Evolutionary conservation across 2,113 vertebrate genomes (phyloP), one percentile per base, ranked within the genome.

Genomic region (Aegithalos caudatus): DNA sequence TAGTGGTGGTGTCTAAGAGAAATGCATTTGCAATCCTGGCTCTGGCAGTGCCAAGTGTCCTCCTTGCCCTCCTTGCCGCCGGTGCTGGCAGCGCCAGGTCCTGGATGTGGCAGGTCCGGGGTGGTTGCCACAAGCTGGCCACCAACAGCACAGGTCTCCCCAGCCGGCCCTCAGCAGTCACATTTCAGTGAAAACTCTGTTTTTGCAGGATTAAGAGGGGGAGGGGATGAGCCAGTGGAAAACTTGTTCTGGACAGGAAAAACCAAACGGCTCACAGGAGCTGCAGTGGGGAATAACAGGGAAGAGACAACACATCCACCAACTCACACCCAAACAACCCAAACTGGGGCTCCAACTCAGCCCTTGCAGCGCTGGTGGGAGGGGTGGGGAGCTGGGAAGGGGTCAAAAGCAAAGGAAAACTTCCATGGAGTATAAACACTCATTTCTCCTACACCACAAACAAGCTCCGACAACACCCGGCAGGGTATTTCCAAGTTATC

Each of bases 191-290:
- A 48, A 91, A 96, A 73, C 37, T 87, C 92, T 9, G 24, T 22
- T 83, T 90, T 42, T 25, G 40, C 29, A 53, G 90, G 90, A 97
- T 96, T 95, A 96, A 93, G 90, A 95, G 88, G 84, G 69, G 88
- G 92, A 86, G 86, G 85, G 90, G 86, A 88, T 1, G 14, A 86
- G 54, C 37, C 92, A 80, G 92, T 27, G 86, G 87, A 97, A 97
- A 97, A 95, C 93, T 97, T 91, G 95, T 28, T 95, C 95, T 18
- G 44, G 95, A 81, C 84, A 96, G 95, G 93, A 96, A 96, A 96
- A 95, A 57, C 67, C 67, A 28, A 93, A 67, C 11, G 6, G 27
- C 42, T 96, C 45, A 56, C 47, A 74, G 79, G 86, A 96, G 56
- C 76, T 88, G 65, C 33, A 27, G 31, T 2, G 50, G 80, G n/a